Evolutionary conservation across 2,888 invertebrate genomes (phyloP).

Genomic region (Strigamia crassipes): DNA sequence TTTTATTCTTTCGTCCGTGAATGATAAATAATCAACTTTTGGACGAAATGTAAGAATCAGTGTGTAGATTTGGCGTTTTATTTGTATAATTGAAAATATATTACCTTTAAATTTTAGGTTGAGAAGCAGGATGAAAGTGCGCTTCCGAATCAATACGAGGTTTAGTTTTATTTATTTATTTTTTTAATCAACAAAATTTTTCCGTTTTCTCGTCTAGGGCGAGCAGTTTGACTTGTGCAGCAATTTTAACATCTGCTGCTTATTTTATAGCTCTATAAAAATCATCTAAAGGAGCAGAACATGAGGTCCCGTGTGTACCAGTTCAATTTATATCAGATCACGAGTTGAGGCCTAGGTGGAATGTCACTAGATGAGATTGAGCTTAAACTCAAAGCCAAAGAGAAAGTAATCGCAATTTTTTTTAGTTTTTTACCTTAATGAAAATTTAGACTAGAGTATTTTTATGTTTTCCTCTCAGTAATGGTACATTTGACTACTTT

Average conservation of each 20-base stretch:
- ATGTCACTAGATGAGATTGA: constrained; percentile 34
- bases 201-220: not conserved
- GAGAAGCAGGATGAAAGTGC: too few species aligned
- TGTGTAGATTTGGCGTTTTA: too few species aligned
- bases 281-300: constrained; percentile 37
- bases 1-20: too few species aligned
- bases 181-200: constrained; percentile 8
- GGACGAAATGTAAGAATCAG: too few species aligned
- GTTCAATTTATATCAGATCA: constrained; percentile 37
- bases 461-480: not conserved
- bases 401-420: constrained; percentile 27
- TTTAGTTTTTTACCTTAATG: not conserved
- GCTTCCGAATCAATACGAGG: too few species aligned
- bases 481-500: not conserved
- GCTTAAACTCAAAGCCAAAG: constrained; percentile 12
- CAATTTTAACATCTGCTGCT: constrained; percentile 37
- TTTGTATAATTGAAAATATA: too few species aligned
- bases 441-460: not conserved
- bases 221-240: constrained; percentile 1
- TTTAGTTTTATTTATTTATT: not conserved
- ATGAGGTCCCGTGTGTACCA: constrained; percentile 29
- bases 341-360: constrained; percentile 26
- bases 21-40: too few species aligned
- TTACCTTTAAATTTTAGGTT: too few species aligned
- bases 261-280: constrained; percentile 34